phyloP scores from a whole-genome alignment of 2,113 vertebrate genomes.

The Trachemys scripta region DNA sequence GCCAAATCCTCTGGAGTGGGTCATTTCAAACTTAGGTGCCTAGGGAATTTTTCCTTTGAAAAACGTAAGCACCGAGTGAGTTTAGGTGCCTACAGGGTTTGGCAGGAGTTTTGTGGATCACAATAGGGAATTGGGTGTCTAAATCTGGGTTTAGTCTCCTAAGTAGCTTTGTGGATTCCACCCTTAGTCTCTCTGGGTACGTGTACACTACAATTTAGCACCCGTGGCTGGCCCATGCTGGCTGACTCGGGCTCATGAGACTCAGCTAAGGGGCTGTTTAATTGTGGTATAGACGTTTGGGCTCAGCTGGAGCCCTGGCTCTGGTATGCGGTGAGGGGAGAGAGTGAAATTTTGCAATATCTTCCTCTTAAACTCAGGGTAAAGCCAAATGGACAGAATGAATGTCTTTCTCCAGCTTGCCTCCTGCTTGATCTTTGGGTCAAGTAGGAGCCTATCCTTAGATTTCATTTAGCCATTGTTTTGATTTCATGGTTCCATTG shows the following conservation, averaged over 20 bases:
- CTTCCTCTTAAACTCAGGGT: background rate
- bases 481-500: conserved; percentile 59
- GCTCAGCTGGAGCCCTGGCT: background rate
- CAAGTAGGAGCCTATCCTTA: conserved; percentile 7
- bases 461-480: conserved; percentile 50
- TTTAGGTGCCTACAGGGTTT: background rate
- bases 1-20: background rate
- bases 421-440: background rate
- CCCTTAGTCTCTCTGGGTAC: background rate
- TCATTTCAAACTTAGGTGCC: background rate
- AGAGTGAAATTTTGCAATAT: background rate
- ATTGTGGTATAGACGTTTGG: background rate
- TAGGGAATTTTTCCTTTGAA: background rate
- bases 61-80: background rate
- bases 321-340: background rate
- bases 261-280: background rate
- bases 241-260: background rate
- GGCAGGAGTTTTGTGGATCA: background rate
- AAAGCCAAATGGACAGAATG: conserved; percentile 13
- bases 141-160: background rate
- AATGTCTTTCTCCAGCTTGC: conserved; percentile 44
- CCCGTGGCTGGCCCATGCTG: background rate
- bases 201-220: background rate
- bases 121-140: background rate
- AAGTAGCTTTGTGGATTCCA: background rate